Percentiles rank a stretch among this genome's conserved stretches.
phyloP scores from a whole-genome alignment of 2,888 invertebrate genomes.

The Chymomyza procnemis region DNA sequence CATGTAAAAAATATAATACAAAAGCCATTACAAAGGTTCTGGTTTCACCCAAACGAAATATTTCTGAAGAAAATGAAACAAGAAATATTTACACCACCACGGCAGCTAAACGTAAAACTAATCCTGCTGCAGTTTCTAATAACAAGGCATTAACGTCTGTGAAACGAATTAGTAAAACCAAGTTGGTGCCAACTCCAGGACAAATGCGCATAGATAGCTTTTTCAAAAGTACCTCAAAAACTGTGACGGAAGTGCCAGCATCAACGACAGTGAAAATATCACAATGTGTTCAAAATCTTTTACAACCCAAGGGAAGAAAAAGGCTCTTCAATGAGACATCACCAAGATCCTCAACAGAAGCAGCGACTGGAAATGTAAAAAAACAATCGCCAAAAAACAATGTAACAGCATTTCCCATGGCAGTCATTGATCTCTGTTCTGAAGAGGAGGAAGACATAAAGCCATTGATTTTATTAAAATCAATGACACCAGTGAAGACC shows the following conservation, averaged over 20 bases:
- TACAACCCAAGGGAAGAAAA: constrained; percentile 52
- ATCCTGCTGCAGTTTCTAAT: not conserved
- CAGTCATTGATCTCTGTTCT: constrained; percentile 56
- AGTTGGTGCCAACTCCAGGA: constrained; percentile 12
- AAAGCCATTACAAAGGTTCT: not conserved
- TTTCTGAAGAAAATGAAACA: not conserved
- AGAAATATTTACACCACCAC: not conserved
- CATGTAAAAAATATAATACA: not conserved
- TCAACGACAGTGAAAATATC: not conserved
- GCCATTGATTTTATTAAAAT: not conserved
- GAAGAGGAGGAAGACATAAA: constrained; percentile 40
- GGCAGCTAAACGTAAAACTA: not conserved
- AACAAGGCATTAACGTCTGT: not conserved
- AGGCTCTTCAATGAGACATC: constrained; percentile 53
- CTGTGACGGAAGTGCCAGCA: constrained; percentile 35
- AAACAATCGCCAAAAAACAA: constrained; percentile 13
- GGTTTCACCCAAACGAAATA: not conserved
- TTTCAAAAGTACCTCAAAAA: constrained; percentile 64
- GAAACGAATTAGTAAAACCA: not conserved
- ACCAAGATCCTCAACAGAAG: not conserved
- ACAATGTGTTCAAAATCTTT: not conserved
- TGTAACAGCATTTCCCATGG: constrained; percentile 10
- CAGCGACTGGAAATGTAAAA: not conserved
- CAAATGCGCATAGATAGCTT: constrained; percentile 65
- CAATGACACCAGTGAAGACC: constrained; percentile 8